Percentiles rank a stretch among this genome's conserved stretches.
Evolutionary conservation across 30 jellyfish, hydroid and myxozoan species (phyloP).

Genomic region (Clytia hemisphaerica): DNA sequence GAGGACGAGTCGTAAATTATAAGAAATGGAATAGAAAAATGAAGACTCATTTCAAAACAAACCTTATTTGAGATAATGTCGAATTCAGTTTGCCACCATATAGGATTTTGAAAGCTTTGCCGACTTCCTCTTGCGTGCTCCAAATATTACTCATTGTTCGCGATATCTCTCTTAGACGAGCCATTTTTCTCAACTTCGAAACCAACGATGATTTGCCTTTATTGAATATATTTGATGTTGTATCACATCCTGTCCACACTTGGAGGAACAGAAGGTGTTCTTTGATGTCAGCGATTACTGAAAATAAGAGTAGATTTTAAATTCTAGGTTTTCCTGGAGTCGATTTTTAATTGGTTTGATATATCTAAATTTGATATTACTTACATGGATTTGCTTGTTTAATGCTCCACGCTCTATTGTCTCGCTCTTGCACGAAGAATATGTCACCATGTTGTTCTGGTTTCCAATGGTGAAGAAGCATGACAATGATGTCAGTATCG

Average conservation of each 20-base stretch:
- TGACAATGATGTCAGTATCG: conserved; percentile 13
- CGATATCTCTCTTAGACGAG: no score
- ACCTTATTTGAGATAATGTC: no score
- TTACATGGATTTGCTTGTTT: no score
- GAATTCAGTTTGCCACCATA: background rate
- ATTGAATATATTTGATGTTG: background rate
- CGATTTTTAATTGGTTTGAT: no score
- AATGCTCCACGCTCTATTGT: conserved; percentile 29
- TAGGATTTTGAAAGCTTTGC: background rate
- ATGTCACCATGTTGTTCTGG: background rate
- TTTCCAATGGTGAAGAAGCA: conserved; percentile 23
- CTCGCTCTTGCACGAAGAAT: conserved; percentile 6
- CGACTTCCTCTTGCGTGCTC: background rate
- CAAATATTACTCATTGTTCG: background rate
- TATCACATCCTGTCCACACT: conserved; percentile 24
- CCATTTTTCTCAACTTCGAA: no score
- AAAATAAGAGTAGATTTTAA: background rate
- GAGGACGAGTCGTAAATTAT: background rate
- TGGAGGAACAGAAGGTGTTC: background rate
- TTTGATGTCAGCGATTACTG: background rate
- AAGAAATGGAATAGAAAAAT: no score
- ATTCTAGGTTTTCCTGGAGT: no score
- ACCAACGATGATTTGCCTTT: no score
- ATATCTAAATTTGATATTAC: no score
- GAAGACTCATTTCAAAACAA: no score